These are phyloP conservation scores for Oreochromis mossambicus DNA, from an alignment of 2,797 vertebrate genomes.

Conservation along the genomic window DNA sequence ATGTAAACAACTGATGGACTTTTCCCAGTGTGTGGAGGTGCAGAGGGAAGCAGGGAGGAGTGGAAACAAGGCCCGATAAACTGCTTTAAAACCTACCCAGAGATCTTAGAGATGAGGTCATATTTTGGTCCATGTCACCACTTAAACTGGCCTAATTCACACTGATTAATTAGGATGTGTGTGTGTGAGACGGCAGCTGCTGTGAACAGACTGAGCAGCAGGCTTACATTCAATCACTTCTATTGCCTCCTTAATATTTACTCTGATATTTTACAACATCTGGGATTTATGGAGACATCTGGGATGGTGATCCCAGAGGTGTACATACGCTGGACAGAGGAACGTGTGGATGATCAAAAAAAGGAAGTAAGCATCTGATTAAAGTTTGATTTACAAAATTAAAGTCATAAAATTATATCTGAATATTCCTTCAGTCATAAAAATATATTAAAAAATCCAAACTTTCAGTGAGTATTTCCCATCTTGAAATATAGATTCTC, in stretches of 20 bases:
- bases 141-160: not conserved
- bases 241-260: not conserved
- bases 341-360: not conserved
- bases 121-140: not conserved
- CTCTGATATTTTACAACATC: not conserved
- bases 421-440: not conserved
- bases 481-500: not conserved
- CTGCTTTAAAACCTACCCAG: not conserved
- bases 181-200: not conserved
- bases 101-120: not conserved
- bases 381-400: not conserved
- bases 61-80: not conserved
- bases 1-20: constrained; percentile 46
- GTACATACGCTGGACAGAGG: not conserved
- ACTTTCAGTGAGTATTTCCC: not conserved
- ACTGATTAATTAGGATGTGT: not conserved
- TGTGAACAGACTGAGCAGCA: not conserved
- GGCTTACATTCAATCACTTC: not conserved
- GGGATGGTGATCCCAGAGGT: not conserved
- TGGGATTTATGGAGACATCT: not conserved
- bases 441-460: not conserved
- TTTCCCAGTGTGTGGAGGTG: not conserved
- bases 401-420: not conserved
- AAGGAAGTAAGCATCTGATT: not conserved
- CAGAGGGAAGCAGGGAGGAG: not conserved